phyloP scores from a whole-genome alignment of 1,140 invertebrate species.

The Pseudomyrmex cubaensis region DNA sequence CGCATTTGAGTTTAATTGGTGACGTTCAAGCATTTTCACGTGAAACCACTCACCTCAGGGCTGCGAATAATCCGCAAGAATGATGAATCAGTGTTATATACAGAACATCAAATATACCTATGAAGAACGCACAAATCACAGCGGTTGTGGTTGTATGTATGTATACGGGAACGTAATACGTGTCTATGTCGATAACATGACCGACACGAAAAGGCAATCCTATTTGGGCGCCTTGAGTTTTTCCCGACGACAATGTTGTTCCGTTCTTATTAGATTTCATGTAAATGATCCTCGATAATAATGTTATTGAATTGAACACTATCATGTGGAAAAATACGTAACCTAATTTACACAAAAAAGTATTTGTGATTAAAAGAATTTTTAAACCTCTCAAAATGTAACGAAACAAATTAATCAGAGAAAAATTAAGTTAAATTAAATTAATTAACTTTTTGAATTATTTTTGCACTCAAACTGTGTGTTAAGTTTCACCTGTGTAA shows the following conservation, averaged over 20 bases:
- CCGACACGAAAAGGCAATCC: slow-evolving; percentile 1
- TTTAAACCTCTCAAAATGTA: no score
- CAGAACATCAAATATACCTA: slow-evolving; percentile 13
- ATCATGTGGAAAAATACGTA: no score
- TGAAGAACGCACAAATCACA: background rate
- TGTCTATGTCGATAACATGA: slow-evolving; percentile 17
- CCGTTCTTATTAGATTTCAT: background rate
- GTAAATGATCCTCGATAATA: background rate
- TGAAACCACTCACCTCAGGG: background rate
- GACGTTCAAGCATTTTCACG: no score
- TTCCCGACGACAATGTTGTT: background rate
- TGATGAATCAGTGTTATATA: slow-evolving; percentile 4
- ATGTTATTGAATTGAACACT: no score
- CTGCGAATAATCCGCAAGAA: slow-evolving; percentile 18
- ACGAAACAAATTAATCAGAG: no score
- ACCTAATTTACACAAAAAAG: no score
- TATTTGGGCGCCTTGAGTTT: background rate
- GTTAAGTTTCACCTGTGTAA: no score
- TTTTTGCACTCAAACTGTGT: no score
- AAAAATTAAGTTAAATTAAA: no score
- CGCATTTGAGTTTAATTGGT: no score
- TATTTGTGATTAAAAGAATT: no score
- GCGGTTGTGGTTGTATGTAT: background rate
- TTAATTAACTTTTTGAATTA: no score
- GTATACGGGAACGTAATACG: slow-evolving; percentile 29